These are phyloP conservation scores for Xenotilapia flavipinnis DNA, from an alignment of 2,113 vertebrate genomes.

Conservation along the genomic window DNA sequence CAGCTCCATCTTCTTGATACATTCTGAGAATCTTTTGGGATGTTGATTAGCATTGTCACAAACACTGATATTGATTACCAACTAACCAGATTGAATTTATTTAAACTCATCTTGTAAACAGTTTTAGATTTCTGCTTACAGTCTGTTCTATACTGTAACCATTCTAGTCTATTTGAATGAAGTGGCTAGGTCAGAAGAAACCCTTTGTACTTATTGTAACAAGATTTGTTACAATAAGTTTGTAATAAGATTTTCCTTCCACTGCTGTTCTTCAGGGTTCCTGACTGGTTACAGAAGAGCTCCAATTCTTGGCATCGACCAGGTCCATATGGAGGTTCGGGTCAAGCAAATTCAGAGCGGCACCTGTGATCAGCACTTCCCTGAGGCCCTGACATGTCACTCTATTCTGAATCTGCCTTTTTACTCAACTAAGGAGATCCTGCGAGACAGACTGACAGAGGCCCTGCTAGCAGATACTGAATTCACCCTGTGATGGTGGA, in stretches of 20 bases:
- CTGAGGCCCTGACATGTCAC: conserved; percentile 57
- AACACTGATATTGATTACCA: neutral
- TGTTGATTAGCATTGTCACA: neutral
- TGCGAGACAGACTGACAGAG: conserved; percentile 52
- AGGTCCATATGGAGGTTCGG: conserved; percentile 42
- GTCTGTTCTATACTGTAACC: neutral
- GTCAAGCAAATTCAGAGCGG: neutral
- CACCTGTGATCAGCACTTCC: conserved; percentile 39
- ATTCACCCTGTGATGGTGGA: neutral
- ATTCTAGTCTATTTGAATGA: neutral
- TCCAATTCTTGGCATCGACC: conserved; percentile 44
- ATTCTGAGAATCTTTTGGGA: neutral
- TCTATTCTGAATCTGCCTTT: conserved; percentile 49
- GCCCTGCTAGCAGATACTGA: conserved; percentile 51
- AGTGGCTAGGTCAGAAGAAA: neutral
- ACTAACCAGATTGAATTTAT: neutral
- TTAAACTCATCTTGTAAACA: neutral
- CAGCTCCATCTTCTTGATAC: neutral
- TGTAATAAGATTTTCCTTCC: neutral
- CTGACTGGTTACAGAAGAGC: conserved; percentile 64
- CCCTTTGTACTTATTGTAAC: neutral
- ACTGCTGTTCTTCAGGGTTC: conserved; percentile 51
- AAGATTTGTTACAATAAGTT: neutral
- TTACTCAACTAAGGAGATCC: conserved; percentile 50
- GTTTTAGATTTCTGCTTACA: neutral